These are phyloP conservation scores for Propithecus coquereli DNA, from an alignment of 2,113 vertebrate species.

Conservation along the genomic window DNA sequence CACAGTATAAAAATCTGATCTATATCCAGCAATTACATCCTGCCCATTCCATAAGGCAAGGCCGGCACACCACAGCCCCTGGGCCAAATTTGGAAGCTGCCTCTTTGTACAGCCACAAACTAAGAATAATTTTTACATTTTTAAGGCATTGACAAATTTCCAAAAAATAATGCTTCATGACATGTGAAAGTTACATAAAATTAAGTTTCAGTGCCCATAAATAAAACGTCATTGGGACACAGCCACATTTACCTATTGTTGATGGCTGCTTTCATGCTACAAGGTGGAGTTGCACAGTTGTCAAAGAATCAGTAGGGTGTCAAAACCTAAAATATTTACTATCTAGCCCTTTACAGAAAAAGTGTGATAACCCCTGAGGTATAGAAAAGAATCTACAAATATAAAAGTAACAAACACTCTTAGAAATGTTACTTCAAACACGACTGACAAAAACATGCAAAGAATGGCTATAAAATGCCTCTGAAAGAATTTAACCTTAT, in stretches of 20 bases:
- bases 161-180: neutral
- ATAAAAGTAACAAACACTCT: neutral
- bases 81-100: neutral
- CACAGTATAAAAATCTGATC: neutral
- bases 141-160: neutral
- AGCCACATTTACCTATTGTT: neutral
- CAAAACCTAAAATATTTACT: neutral
- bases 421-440: slow-evolving; percentile 4
- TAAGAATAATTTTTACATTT: neutral
- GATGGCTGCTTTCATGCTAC: neutral
- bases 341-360: neutral
- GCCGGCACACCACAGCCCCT: neutral
- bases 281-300: neutral
- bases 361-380: neutral
- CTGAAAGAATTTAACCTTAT: neutral
- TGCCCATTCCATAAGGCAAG: neutral
- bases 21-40: neutral
- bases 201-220: neutral
- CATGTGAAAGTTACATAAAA: neutral
- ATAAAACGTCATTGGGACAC: neutral
- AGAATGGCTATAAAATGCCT: neutral
- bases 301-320: neutral
- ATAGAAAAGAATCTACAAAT: neutral
- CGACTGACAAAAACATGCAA: neutral
- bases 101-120: neutral